Conservation (phyloP, 2,888 invertebrate genomes). For the Acanthosepion pharaonis region DNA sequence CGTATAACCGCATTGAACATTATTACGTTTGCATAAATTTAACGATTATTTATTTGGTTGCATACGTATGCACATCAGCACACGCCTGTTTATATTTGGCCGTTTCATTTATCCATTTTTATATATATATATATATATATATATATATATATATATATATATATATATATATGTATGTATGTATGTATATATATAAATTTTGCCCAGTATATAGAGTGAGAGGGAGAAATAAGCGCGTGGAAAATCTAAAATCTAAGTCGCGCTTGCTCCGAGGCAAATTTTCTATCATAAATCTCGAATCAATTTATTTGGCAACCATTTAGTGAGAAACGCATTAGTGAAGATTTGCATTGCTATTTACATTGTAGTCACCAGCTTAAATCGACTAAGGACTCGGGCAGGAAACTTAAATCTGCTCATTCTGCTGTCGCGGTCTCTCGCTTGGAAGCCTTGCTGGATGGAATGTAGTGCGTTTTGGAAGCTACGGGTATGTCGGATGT, state of each 20-base stretch:
- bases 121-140: background rate
- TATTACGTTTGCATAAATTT: no score
- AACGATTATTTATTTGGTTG: no score
- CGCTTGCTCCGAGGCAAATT: background rate
- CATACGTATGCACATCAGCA: no score
- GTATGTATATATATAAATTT: background rate
- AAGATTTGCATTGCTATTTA: background rate
- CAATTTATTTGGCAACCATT: background rate
- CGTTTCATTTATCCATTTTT: no score
- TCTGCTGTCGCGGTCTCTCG: background rate
- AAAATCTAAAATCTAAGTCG: background rate
- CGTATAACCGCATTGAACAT: no score
- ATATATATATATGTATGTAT: background rate
- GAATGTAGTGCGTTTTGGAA: background rate
- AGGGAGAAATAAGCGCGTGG: background rate
- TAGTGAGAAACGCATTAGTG: background rate
- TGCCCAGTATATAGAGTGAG: no score
- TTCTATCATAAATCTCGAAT: background rate
- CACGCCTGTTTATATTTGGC: no score
- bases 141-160: slow-evolving; percentile 2
- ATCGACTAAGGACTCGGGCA: background rate
- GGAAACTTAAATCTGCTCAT: background rate
- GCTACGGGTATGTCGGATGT: background rate
- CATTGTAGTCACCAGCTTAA: background rate
- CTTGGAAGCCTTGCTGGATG: background rate